phyloP scores from a whole-genome alignment of 2,888 invertebrate species.

The Drosophila silvestris region DNA sequence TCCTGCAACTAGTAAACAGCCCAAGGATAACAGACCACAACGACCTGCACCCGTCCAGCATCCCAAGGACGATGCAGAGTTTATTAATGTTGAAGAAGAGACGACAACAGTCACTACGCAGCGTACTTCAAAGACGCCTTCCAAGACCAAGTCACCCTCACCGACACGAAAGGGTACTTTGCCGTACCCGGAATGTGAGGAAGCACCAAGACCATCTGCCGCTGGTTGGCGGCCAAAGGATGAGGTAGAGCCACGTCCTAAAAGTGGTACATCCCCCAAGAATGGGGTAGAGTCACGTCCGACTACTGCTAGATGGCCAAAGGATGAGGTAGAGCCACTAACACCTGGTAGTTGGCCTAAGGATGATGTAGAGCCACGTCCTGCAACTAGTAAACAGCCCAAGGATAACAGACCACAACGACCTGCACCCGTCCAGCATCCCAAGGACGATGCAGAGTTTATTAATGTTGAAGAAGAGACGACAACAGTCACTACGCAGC shows the following conservation, averaged over 20 bases:
- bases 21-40: neutral
- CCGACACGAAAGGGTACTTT: neutral
- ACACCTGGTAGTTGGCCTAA: neutral
- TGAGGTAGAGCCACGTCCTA: neutral
- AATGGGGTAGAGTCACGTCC: neutral
- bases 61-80: conserved; percentile 5
- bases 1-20: neutral
- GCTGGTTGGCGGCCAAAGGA: conserved; percentile 10
- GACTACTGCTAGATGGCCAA: no score
- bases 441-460: conserved; percentile 7
- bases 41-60: neutral
- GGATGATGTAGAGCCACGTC: conserved; percentile 7
- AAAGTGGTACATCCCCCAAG: no score
- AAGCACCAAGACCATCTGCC: neutral
- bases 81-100: neutral
- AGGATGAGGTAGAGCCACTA: conserved; percentile 2
- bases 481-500: neutral
- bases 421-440: neutral
- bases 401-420: conserved; percentile 1
- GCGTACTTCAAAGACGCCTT: neutral
- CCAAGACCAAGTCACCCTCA: conserved; percentile 2
- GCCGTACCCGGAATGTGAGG: neutral
- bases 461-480: neutral
- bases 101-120: neutral
- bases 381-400: neutral